phyloP scores from a whole-genome alignment of 2,797 vertebrate genomes.

The Parambassis ranga region DNA sequence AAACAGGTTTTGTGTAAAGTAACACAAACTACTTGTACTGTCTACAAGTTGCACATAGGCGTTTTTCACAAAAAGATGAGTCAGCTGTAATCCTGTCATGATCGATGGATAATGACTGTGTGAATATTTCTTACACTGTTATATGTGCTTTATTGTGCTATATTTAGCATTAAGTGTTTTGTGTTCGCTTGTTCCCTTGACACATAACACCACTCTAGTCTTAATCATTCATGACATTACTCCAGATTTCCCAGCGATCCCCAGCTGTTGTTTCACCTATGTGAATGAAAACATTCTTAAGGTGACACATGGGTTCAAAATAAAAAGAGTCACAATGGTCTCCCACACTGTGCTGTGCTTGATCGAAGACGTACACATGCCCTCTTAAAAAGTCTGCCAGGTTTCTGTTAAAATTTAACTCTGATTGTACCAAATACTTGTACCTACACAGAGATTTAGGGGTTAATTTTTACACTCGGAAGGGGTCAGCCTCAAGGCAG shows the following conservation, averaged over 20 bases:
- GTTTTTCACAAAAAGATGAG: too few species aligned
- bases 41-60: too few species aligned
- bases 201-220: constrained; percentile 14
- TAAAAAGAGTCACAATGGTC: constrained; percentile 11
- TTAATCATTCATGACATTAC: constrained; percentile 57
- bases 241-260: constrained; percentile 49
- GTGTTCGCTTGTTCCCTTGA: constrained; percentile 2
- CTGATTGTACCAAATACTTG: not conserved
- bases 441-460: not conserved
- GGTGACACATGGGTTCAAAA: constrained; percentile 30
- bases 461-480: not conserved
- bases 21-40: too few species aligned
- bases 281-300: constrained; percentile 34
- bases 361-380: constrained; percentile 18
- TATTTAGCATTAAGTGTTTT: too few species aligned
- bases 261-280: constrained; percentile 27
- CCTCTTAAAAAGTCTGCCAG: not conserved
- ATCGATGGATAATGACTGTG: too few species aligned
- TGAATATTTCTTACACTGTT: too few species aligned
- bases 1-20: too few species aligned
- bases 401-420: too few species aligned
- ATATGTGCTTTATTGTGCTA: too few species aligned
- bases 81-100: too few species aligned
- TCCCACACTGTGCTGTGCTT: constrained; percentile 19
- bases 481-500: constrained; percentile 13